Conservation (phyloP, 2,113 vertebrate species). For the Vanacampus margaritifer region DNA sequence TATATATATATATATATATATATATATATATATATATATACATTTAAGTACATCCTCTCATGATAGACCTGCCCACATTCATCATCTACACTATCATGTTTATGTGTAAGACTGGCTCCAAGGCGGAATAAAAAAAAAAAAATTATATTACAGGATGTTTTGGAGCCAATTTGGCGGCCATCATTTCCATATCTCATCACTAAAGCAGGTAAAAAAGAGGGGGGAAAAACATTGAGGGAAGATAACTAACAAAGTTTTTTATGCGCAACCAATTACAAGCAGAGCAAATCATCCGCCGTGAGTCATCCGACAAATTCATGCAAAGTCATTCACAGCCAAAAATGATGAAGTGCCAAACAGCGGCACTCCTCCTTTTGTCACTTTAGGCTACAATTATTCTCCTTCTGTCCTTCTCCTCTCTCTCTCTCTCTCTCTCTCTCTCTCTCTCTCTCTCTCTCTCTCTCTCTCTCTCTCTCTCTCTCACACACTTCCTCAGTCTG, state of each 20-base stretch:
- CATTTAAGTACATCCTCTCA: no score
- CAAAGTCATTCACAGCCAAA: slow-evolving; percentile 67
- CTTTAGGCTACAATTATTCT: slow-evolving; percentile 50
- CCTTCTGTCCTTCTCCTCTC: slow-evolving; percentile 34
- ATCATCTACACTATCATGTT: neutral
- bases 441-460: slow-evolving; percentile 34
- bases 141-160: neutral
- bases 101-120: neutral
- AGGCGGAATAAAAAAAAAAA: neutral
- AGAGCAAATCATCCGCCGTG: slow-evolving; percentile 58
- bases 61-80: no score
- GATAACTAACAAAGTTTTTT: slow-evolving; percentile 8
- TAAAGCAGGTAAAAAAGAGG: neutral
- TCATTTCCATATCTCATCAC: neutral
- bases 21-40: no score
- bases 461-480: slow-evolving; percentile 11
- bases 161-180: neutral
- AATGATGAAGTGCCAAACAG: slow-evolving; percentile 51
- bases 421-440: neutral
- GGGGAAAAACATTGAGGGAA: neutral
- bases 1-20: no score
- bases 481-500: slow-evolving; percentile 14
- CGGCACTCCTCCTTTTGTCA: slow-evolving; percentile 52
- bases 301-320: slow-evolving; percentile 67
- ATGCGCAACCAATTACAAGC: slow-evolving; percentile 48